phyloP scores from a whole-genome alignment of 1,140 invertebrate genomes.

The Drosophila pruinosa region DNA sequence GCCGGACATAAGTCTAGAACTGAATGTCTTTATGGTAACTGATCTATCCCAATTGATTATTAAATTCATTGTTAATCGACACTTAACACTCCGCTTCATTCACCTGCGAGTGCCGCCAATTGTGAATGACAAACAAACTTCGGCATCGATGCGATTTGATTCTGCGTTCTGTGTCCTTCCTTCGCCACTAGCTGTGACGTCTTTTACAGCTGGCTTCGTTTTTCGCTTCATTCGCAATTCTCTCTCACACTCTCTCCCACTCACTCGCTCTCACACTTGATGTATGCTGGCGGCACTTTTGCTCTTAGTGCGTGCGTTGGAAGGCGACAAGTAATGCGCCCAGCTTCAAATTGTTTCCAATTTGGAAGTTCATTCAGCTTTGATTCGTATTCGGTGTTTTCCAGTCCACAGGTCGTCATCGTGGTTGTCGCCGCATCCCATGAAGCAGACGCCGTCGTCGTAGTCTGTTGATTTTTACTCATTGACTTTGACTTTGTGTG shows the following conservation, averaged over 20 bases:
- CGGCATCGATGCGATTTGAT: background rate
- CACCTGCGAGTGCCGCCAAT: constrained; percentile 16
- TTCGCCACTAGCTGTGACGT: constrained; percentile 26
- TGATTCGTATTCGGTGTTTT: constrained; percentile 52
- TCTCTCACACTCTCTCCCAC: background rate
- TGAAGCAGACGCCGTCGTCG: background rate
- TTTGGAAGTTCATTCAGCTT: constrained; percentile 80
- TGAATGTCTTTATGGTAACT: background rate
- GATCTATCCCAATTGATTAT: constrained; percentile 22
- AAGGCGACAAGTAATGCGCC: constrained; percentile 39
- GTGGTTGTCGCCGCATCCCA: background rate
- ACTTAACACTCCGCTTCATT: background rate
- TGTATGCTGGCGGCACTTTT: background rate
- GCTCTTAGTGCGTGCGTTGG: constrained; percentile 43
- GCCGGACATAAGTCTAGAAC: constrained; percentile 9
- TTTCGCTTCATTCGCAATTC: constrained; percentile 14
- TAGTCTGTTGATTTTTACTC: constrained; percentile 44
- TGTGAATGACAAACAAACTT: constrained; percentile 31
- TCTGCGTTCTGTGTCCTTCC: constrained; percentile 23
- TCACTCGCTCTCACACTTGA: background rate
- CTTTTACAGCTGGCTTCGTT: constrained; percentile 39
- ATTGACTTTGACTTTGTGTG: constrained; percentile 15
- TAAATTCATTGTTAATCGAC: background rate
- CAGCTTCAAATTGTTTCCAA: constrained; percentile 67
- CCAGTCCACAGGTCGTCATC: constrained; percentile 37